Evolutionary conservation across 2,113 vertebrate genomes (phyloP).

Genomic region (Anhinga anhinga): DNA sequence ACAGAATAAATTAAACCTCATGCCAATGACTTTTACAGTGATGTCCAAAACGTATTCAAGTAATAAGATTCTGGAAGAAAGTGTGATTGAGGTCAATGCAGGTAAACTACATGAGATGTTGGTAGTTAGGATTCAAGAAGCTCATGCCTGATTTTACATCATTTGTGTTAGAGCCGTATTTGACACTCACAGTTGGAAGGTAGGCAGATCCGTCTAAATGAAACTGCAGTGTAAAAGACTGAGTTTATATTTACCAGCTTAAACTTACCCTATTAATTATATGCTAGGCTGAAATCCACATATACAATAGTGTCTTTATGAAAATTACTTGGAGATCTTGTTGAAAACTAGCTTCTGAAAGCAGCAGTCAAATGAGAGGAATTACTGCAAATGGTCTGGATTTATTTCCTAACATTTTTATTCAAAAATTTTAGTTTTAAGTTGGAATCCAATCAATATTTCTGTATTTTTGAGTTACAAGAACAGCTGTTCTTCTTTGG

Average conservation of each 20-base stretch:
- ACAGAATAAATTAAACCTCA: background rate
- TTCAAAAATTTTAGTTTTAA: background rate
- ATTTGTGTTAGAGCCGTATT: background rate
- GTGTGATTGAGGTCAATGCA: background rate
- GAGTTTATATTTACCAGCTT: background rate
- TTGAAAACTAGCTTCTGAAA: background rate
- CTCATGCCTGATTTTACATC: background rate
- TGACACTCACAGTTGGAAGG: background rate
- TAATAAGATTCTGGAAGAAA: background rate
- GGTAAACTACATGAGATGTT: background rate
- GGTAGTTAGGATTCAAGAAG: background rate
- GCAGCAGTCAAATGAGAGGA: background rate
- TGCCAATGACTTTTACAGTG: background rate
- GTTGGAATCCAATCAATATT: background rate
- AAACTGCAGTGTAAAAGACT: background rate
- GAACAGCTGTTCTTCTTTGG: background rate
- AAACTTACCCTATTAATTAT: background rate
- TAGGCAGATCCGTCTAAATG: background rate
- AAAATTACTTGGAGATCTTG: background rate
- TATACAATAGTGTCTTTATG: background rate
- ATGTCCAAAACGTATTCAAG: background rate
- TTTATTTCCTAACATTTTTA: background rate
- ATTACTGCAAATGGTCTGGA: background rate
- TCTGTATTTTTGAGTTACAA: background rate
- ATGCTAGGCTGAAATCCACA: background rate